Evolutionary conservation across 2,797 vertebrate species (phyloP), one percentile per base, ranked within the genome.

Genomic region (Pangasius larnaudii): DNA sequence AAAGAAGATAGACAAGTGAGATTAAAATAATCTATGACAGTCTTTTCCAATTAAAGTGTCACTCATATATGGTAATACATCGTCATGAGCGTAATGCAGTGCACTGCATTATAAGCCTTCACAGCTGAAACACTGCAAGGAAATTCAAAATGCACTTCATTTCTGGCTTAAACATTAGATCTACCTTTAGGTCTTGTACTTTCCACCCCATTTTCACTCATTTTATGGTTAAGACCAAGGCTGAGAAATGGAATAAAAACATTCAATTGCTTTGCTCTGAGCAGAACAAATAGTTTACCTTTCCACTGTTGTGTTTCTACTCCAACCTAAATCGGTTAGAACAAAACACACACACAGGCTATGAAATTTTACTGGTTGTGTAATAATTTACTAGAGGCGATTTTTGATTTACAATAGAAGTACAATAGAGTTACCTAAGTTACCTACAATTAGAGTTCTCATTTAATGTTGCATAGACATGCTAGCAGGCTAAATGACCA

Each of bases 21-120:
- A 81, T 72, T 71, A 80, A 82, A 81, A 71, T 81, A 74, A 65
- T 67, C n/a, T 8, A 49, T 67, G 46, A 65, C 24, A 24, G 36
- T 51, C 56, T 86, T 3, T 67, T 56, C 4, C 46, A 86, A 58
- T 75, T 89, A 83, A 46, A 89, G 58, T 77, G 18, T 22, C 46
- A 58, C 56, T 72, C 14, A 65, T 63, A 74, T 36, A 36, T 22
- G 36, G 1, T 74, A 81, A 88, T 85, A n/a, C 27, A 42, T 56
- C 10, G 13, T 88, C 33, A 27, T 78, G 46, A 61, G 22, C 19
- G 39, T 83, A 63, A 75, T 69, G 33, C 27, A 27, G 19, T 56
- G 19, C 58, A 83, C 42, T 2, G 61, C 42, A n/a, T 67, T 18
- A 51, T 67, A 51, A 84, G 46, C 18, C 30, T 39, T 59, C 51